phyloP scores from a whole-genome alignment of 2,797 vertebrate genomes.

The Sebastolobus altivelis region DNA sequence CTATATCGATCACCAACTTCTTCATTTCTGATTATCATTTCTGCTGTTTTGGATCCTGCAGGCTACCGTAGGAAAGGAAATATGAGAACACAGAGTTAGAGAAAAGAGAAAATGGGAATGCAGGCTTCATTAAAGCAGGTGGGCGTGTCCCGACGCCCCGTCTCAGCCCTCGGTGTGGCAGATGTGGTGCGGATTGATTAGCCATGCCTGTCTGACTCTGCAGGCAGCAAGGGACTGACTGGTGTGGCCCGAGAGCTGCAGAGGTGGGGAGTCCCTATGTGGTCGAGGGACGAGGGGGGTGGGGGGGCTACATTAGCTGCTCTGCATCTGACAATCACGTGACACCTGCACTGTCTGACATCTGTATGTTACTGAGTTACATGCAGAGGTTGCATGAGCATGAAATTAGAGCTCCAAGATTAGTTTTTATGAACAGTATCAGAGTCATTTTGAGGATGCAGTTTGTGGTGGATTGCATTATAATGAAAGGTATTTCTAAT shows the following conservation, averaged over 20 bases:
- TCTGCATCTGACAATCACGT: not conserved
- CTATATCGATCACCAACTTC: constrained; percentile 38
- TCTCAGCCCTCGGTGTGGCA: constrained; percentile 22
- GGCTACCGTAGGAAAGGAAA: not conserved
- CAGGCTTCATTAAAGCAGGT: not conserved
- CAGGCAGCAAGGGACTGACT: constrained; percentile 33
- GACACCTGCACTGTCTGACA: constrained; percentile 24
- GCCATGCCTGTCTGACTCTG: constrained; percentile 52
- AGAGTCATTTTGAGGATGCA: not conserved
- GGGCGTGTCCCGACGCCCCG: not conserved
- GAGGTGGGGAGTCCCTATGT: constrained; percentile 5
- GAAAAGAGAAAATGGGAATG: not conserved
- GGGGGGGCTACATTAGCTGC: not conserved
- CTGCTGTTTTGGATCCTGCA: not conserved
- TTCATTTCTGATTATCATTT: constrained; percentile 15
- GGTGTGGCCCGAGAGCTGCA: constrained; percentile 37
- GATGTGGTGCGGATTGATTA: constrained; percentile 67
- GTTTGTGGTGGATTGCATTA: not conserved
- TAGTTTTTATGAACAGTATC: not conserved
- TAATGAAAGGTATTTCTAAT: too few species aligned
- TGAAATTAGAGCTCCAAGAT: too few species aligned
- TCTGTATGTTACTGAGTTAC: constrained; percentile 7
- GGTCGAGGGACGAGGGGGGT: not conserved
- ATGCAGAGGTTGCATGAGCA: not conserved
- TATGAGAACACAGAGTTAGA: not conserved